Percentiles rank a stretch among this genome's conserved stretches.
Evolutionary conservation across 1,140 invertebrate genomes (phyloP).

Genomic region (Psix sp.): DNA sequence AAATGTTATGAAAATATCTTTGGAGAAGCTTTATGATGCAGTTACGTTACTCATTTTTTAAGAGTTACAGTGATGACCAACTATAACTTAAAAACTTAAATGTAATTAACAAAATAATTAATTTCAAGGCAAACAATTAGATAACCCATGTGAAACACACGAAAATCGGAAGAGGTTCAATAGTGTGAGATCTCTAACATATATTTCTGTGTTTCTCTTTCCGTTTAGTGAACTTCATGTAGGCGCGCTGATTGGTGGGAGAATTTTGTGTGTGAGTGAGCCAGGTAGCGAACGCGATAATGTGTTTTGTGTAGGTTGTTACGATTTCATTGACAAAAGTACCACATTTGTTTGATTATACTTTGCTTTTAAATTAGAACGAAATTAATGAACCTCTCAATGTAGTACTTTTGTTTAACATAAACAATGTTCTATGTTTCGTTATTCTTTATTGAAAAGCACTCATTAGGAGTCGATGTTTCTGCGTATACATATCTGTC

Average conservation of each 20-base stretch:
- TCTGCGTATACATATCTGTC: conserved; percentile 57
- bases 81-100: neutral
- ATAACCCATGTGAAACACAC: conserved; percentile 19
- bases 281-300: conserved; percentile 75
- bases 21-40: too few species aligned
- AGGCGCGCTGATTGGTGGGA: conserved; percentile 79
- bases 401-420: conserved; percentile 25
- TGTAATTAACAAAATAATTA: neutral
- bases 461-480: conserved; percentile 64
- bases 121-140: neutral
- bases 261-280: conserved; percentile 77
- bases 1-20: too few species aligned
- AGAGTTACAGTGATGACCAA: neutral
- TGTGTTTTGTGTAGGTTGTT: conserved; percentile 66
- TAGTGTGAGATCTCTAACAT: conserved; percentile 64
- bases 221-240: conserved; percentile 84
- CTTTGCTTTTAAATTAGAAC: neutral
- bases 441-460: conserved; percentile 51
- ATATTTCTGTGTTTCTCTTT: conserved; percentile 74
- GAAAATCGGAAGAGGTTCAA: conserved; percentile 27
- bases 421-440: conserved; percentile 32
- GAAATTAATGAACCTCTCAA: neutral
- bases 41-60: too few species aligned
- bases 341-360: neutral
- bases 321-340: neutral